Percentiles rank a stretch among this genome's conserved stretches.
These are phyloP conservation scores for Notothenia coriiceps DNA, from an alignment of 2,113 vertebrate species.

Conservation along the genomic window DNA sequence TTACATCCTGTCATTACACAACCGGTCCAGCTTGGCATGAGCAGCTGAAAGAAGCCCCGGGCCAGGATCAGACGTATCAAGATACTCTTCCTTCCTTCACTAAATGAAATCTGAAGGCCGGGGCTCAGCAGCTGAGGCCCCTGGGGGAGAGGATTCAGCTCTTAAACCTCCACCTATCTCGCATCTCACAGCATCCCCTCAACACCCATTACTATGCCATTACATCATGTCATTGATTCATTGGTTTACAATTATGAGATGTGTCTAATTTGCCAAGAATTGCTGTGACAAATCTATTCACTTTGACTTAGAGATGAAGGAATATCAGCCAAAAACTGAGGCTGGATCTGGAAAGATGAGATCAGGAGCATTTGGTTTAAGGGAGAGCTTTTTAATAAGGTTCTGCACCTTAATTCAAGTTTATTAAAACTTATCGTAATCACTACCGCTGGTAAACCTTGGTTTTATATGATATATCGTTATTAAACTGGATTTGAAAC, in stretches of 20 bases:
- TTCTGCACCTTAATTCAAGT: slow-evolving; percentile 1
- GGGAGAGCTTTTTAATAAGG: neutral
- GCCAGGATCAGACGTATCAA: slow-evolving; percentile 25
- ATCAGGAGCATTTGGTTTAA: neutral
- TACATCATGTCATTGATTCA: neutral
- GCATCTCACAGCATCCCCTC: neutral
- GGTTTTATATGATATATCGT: neutral
- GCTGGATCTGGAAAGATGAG: neutral
- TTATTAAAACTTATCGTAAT: slow-evolving; percentile 9
- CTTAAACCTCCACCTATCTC: slow-evolving; percentile 15
- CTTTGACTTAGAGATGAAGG: neutral
- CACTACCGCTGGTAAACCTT: neutral
- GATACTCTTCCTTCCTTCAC: slow-evolving; percentile 32
- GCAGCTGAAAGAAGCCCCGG: slow-evolving; percentile 21
- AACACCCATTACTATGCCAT: neutral
- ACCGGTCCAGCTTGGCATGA: slow-evolving; percentile 43
- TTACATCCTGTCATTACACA: slow-evolving; percentile 56
- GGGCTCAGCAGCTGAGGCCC: slow-evolving; percentile 47
- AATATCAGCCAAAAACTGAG: neutral
- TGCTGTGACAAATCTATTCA: neutral
- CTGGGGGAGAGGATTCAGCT: neutral
- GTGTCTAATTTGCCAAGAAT: neutral
- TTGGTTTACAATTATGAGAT: neutral
- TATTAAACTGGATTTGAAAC: neutral
- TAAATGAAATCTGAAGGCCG: slow-evolving; percentile 64